Conservation (phyloP, 1,140 invertebrate genomes). For the Manduca sexta region DNA sequence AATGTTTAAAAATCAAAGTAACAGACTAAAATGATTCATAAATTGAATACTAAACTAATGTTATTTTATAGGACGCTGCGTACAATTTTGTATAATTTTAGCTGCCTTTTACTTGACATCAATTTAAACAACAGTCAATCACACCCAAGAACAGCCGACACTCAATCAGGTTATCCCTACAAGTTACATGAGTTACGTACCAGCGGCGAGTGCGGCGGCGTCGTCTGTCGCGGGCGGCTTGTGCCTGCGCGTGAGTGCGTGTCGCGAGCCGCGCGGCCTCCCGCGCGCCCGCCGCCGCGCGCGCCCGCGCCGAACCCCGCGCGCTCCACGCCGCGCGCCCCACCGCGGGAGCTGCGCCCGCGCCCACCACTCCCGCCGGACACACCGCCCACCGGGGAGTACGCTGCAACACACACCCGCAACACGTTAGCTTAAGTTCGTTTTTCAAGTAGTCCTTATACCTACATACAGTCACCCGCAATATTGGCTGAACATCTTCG, state of each 20-base stretch:
- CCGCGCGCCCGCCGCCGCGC: conserved; percentile 76
- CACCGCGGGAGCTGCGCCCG: too few species aligned
- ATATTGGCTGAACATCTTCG: background rate
- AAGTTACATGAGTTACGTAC: too few species aligned
- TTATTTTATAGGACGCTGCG: too few species aligned
- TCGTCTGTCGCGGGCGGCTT: conserved; percentile 26
- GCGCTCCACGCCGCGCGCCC: conserved; percentile 20
- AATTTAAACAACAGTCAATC: too few species aligned
- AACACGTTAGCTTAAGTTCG: background rate
- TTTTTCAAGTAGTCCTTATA: background rate
- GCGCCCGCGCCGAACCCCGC: conserved; percentile 71
- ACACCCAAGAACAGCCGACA: too few species aligned
- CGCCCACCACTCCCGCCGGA: conserved; percentile 72
- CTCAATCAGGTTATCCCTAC: too few species aligned
- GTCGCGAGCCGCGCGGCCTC: conserved; percentile 79
- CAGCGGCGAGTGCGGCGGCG: conserved; percentile 28
- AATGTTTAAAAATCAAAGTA: too few species aligned
- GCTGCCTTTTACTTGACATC: too few species aligned
- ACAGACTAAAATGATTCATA: too few species aligned
- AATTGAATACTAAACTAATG: too few species aligned
- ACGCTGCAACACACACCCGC: conserved; percentile 26
- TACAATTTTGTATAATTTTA: background rate
- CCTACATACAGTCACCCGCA: background rate
- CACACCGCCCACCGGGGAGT: conserved; percentile 26
- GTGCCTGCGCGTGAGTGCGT: conserved; percentile 31